Conservation (phyloP, 2,797 vertebrate species). For the Cynodonichthys magdalenae region DNA sequence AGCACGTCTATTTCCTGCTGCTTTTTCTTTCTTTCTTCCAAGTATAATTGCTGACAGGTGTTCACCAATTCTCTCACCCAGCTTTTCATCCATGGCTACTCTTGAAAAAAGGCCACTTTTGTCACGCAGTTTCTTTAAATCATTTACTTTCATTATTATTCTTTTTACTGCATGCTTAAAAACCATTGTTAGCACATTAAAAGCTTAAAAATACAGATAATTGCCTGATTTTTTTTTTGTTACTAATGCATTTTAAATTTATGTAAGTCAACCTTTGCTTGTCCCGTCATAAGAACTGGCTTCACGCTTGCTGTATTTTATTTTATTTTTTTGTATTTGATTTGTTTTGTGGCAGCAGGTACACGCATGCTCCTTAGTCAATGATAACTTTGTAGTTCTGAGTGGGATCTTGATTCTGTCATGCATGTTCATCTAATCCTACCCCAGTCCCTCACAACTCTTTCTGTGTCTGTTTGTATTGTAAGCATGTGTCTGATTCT, state of each 20-base stretch:
- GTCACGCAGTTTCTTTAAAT: conserved; percentile 12
- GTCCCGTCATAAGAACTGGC: background rate
- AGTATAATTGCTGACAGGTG: conserved; percentile 99
- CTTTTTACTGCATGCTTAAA: background rate
- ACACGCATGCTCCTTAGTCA: conserved; percentile 18
- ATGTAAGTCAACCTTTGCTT: background rate
- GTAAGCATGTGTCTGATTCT: conserved; percentile 60
- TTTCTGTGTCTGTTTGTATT: conserved; percentile 25
- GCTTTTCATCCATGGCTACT: conserved; percentile 49
- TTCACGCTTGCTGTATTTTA: background rate
- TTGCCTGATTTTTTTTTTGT: background rate
- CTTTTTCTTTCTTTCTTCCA: conserved; percentile 87
- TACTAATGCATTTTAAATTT: background rate
- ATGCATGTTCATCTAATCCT: conserved; percentile 23
- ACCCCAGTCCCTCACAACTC: conserved; percentile 35
- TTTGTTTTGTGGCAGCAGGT: conserved; percentile 41
- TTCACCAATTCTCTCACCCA: conserved; percentile 76
- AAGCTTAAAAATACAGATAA: conserved; percentile 14
- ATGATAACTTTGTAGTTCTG: conserved; percentile 10
- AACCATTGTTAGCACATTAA: conserved; percentile 1
- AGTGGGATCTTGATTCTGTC: background rate
- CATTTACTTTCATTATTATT: background rate
- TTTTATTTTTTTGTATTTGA: conserved; percentile 6
- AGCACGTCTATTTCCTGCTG: conserved; percentile 97
- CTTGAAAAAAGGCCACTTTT: conserved; percentile 29